These are phyloP conservation scores for Enteromius trimaculatus DNA, from an alignment of 2,797 vertebrate genomes.

Conservation along the genomic window DNA sequence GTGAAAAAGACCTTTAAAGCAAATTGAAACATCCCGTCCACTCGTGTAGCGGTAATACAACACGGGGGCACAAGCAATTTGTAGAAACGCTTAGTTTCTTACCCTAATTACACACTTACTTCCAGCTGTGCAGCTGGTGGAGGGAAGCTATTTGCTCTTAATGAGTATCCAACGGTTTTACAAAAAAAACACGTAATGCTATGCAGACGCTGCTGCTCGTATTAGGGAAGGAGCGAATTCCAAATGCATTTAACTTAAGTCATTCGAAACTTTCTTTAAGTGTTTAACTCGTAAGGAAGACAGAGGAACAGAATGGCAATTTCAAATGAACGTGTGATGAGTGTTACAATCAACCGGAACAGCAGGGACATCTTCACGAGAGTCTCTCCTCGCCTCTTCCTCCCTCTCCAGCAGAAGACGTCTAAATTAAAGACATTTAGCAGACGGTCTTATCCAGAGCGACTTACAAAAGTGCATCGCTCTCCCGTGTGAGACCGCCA, in stretches of 20 bases:
- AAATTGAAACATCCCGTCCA: slow-evolving; percentile 56
- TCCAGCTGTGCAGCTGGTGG: slow-evolving; percentile 62
- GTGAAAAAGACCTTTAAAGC: slow-evolving; percentile 50
- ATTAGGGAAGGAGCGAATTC: slow-evolving; percentile 49
- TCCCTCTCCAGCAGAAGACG: slow-evolving; percentile 7
- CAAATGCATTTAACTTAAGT: slow-evolving; percentile 59
- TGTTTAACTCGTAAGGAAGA: slow-evolving; percentile 13
- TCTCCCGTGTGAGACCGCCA: neutral
- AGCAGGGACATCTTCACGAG: slow-evolving; percentile 33
- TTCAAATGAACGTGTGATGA: slow-evolving; percentile 53
- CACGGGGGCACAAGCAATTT: slow-evolving; percentile 58
- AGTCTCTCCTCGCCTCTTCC: slow-evolving; percentile 36
- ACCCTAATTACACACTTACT: slow-evolving; percentile 66
- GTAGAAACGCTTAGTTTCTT: slow-evolving; percentile 59
- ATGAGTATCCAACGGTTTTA: slow-evolving; percentile 63
- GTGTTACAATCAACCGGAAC: slow-evolving; percentile 48
- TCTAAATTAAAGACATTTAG: slow-evolving; percentile 44
- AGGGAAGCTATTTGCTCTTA: slow-evolving; percentile 66
- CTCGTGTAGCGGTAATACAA: slow-evolving; percentile 55
- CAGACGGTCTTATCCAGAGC: slow-evolving; percentile 24
- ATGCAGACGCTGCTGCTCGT: slow-evolving; percentile 44
- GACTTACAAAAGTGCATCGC: slow-evolving; percentile 19
- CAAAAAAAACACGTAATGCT: slow-evolving; percentile 56
- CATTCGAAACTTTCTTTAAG: slow-evolving; percentile 63
- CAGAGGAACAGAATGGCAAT: slow-evolving; percentile 16